Base-by-base conservation (phyloP, 1,140 invertebrate species). In the Delia radicum region DNA sequence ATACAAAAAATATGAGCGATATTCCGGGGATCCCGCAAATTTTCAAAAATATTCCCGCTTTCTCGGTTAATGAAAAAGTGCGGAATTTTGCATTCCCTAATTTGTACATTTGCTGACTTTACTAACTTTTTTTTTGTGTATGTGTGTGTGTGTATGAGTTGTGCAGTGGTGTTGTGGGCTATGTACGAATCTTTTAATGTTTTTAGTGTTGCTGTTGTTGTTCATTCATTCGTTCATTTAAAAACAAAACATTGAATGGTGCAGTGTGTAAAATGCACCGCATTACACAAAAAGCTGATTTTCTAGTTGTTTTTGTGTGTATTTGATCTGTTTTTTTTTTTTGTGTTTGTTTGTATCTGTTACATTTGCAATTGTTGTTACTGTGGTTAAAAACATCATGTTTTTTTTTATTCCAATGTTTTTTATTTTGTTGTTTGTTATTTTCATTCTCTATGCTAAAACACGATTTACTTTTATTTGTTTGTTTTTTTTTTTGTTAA, bases 231-330 rank as follows among this genome's bases (percentile, higher is more conserved):
- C n/a, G n/a, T n/a, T n/a, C n/a, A n/a, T n/a, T 63, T 67, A 48
- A 48, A 15, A n/a, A n/a, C 12, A 13, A 48, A 48, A 48, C 46
- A 48, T 18, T 24, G 63, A 67, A 67, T 67, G 63, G 28, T 67
- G 62, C 63, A 67, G 63, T 18, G n/a, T 67, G 63, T 67, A 67
- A 31, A 29, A 67, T 29, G 29, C 63, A 67, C 63, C 63, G 63
- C 63, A 67, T 67, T 67, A 67, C 63, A 67, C 29, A n/a, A 67
- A 67, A 67, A n/a, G 29, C 3, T n/a, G n/a, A 67, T 67, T 67
- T 33, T 67, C 63, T 67, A 31, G 63, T 67, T 67, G 29, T n/a
- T n/a, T 48, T 48, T 48, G 15, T 48, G 12, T 48, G 46, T 15
- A n/a, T n/a, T 18, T 48, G 15, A 48, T 13, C 26, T 28, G 21